phyloP scores from a whole-genome alignment of 2,113 vertebrate genomes.

The cattle (Bos taurus) region ARS-UCD2.0 NC_037357.1:126873001-126873500 shows the following conservation, averaged over 20 bases:
- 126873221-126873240: constrained; percentile 20
- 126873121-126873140: constrained; percentile 21
- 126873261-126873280: background rate
- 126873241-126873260: constrained; percentile 25
- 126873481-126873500: background rate
- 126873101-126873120: background rate
- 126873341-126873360: background rate
- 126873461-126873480: background rate
- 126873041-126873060: constrained; percentile 28
- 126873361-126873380: background rate
- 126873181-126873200: background rate
- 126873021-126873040: background rate
- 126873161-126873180: background rate
- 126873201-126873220: background rate
- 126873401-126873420: background rate
- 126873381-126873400: background rate
- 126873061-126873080: constrained; percentile 30
- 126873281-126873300: constrained; percentile 34
- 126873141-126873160: constrained; percentile 25
- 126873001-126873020: background rate
- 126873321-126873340: background rate
- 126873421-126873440: background rate
- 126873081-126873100: constrained; percentile 22
- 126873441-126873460: background rate
- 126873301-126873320: background rate